Conservation (phyloP, 2,888 invertebrate genomes). For the Melipona bicolor region DNA sequence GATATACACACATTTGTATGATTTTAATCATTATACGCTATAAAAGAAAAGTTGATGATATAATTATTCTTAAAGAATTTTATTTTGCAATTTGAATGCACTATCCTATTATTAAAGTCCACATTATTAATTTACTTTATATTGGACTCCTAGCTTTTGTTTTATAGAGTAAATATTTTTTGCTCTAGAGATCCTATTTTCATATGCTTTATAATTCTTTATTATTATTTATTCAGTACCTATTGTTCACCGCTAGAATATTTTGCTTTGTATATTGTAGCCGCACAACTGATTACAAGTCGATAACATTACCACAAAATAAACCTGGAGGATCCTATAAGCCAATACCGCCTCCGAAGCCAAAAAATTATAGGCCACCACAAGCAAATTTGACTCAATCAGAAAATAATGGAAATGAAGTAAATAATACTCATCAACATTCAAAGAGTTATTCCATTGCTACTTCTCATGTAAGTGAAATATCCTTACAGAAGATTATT, state of each 20-base stretch:
- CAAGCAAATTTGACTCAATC: constrained; percentile 82
- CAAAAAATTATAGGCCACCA: constrained; percentile 95
- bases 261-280: constrained; percentile 74
- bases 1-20: not conserved
- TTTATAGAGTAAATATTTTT: not conserved
- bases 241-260: constrained; percentile 71
- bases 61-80: not conserved
- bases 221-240: constrained; percentile 3
- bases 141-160: not conserved
- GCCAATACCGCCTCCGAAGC: constrained; percentile 96
- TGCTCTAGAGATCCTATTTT: not conserved
- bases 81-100: not conserved
- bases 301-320: constrained; percentile 78
- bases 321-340: constrained; percentile 87
- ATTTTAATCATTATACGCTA: not conserved
- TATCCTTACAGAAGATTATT: not conserved
- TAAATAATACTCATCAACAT: constrained; percentile 83
- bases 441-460: constrained; percentile 85
- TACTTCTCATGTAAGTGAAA: constrained; percentile 80
- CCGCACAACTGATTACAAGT: constrained; percentile 83
- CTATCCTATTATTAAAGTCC: not conserved
- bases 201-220: not conserved
- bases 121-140: not conserved
- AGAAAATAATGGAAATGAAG: constrained; percentile 81
- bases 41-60: not conserved